Evolutionary conservation across 2,888 invertebrate genomes (phyloP), one percentile per base, ranked within the genome.

Genomic region (Brachyptera risi): DNA sequence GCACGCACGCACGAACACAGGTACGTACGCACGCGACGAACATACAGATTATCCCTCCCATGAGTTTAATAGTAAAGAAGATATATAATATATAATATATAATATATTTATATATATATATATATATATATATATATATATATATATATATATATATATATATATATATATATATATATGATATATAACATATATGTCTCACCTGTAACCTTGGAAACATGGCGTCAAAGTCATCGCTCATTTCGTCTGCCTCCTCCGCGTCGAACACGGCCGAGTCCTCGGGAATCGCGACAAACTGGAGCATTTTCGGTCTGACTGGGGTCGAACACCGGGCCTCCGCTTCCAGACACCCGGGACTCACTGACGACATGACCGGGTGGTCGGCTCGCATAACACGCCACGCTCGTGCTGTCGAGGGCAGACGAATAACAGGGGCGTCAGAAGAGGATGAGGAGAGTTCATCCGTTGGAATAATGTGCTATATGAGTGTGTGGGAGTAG

Each of bases 271-370:
- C 58, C 27, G 62, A 37, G 54, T 62, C 60, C 35, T 64, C 64
- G 23, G 62, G 62, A n/a, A 64, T 64, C 27, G 62, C 49, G 15
- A 62, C 59, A 21, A 62, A 62, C 26, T 59, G 58, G 2, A 62
- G 59, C 19, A 38, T 59, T 24, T 62, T 62, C 23, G 62, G 62
- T 4, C 62, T 56, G 21, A 21, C 11, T 2, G 37, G 35, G 54
- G 37, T 23, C 19, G 24, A n/a, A 15, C 19, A 15, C 2, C 21
- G 11, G n/a, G 24, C 26, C 5, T n/a, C 23, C 3, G 26, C 50
- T 9, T 26, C 31, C 17, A 31, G 17, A 37, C 23, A 9, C 17
- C 51, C 54, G 23, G 35, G 54, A 35, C 54, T 54, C 4, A 11
- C 35, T n/a, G 54, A 54, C 4, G 54, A 54, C 54, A 54, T 54